phyloP scores from a whole-genome alignment of 2,113 vertebrate species.

The Cisticola juncidis region DNA sequence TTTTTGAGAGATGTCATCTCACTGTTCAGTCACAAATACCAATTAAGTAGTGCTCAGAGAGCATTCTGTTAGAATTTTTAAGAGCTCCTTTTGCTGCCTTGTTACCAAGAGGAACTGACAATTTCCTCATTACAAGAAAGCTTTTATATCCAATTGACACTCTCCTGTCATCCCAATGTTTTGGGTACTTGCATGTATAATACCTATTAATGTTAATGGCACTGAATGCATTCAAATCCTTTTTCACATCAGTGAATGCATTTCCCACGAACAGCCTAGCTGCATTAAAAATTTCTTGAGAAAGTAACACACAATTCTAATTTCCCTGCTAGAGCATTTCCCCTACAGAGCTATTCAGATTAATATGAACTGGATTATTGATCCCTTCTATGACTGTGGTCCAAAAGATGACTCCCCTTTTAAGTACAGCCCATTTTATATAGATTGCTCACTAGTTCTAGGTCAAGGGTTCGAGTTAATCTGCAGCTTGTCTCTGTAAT shows the following conservation, averaged over 20 bases:
- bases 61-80: background rate
- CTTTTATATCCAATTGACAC: background rate
- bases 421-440: background rate
- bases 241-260: background rate
- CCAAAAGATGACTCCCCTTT: background rate
- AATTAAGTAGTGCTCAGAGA: background rate
- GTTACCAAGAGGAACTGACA: background rate
- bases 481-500: background rate
- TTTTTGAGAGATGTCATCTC: background rate
- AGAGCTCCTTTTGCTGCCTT: background rate
- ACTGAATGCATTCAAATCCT: background rate
- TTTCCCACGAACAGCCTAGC: background rate
- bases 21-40: accelerated
- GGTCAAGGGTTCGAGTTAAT: background rate
- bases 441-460: background rate
- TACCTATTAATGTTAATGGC: background rate
- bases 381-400: background rate
- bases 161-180: background rate
- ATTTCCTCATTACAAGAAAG: background rate
- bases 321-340: background rate
- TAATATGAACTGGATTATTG: background rate
- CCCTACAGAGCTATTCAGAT: background rate
- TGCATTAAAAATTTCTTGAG: background rate
- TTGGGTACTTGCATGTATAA: background rate
- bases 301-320: background rate